These are phyloP conservation scores for Abrostola triplasia DNA, from an alignment of 2,888 invertebrate genomes.

Conservation along the genomic window DNA sequence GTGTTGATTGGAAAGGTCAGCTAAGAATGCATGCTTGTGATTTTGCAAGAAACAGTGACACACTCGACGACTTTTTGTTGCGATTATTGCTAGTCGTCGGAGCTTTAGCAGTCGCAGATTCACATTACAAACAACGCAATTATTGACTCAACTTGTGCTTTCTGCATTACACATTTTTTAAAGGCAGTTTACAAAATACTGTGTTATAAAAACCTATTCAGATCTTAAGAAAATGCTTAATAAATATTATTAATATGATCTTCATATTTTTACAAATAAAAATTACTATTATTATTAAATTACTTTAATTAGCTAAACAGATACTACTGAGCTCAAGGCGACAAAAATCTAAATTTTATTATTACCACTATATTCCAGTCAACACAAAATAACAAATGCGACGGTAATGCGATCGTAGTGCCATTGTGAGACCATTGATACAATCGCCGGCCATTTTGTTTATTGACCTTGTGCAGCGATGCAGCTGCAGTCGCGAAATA, in stretches of 20 bases:
- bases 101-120: not conserved
- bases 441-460: constrained; percentile 49
- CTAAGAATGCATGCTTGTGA: constrained; percentile 23
- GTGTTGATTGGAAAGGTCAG: constrained; percentile 50
- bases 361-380: constrained; percentile 12
- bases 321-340: not conserved
- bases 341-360: constrained; percentile 13
- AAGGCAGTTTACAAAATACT: too few relatives aligned
- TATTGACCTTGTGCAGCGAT: constrained; percentile 48
- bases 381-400: constrained; percentile 45
- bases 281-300: too few relatives aligned
- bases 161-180: too few relatives aligned
- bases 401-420: constrained; percentile 39
- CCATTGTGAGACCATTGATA: constrained; percentile 42
- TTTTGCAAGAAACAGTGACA: constrained; percentile 20
- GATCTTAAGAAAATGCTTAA: too few relatives aligned
- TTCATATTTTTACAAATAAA: too few relatives aligned
- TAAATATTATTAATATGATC: too few relatives aligned
- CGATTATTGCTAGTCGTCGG: not conserved
- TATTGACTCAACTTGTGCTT: not conserved
- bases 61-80: constrained; percentile 3
- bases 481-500: constrained; percentile 36
- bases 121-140: not conserved
- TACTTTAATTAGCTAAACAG: too few relatives aligned
- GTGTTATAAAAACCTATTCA: too few relatives aligned